Evolutionary conservation across 2,113 vertebrate species (phyloP).

Genomic region (Pollimyrus isidori): DNA sequence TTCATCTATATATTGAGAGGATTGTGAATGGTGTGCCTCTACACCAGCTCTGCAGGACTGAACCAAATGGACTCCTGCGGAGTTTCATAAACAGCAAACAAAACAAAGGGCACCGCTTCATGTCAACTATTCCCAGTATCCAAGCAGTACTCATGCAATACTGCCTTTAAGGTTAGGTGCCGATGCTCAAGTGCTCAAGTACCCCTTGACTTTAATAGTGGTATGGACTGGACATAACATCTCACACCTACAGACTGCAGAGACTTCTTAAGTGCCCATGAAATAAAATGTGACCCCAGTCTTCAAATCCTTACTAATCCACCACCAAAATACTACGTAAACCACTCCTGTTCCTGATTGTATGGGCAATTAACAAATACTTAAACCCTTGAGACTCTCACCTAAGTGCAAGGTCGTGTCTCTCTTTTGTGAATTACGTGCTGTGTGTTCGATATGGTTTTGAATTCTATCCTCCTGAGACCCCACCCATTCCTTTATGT

Average conservation of each 20-base stretch:
- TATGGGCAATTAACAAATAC: not conserved
- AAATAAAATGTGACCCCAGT: not conserved
- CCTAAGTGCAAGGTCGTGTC: not conserved
- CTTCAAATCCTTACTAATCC: not conserved
- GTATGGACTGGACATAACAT: not conserved
- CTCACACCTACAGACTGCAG: not conserved
- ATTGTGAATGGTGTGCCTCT: not conserved
- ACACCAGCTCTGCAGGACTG: not conserved
- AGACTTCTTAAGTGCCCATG: not conserved
- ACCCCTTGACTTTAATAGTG: not conserved
- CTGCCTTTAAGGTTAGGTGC: not conserved
- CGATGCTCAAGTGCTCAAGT: not conserved
- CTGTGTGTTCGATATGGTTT: not conserved
- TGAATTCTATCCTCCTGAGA: not conserved
- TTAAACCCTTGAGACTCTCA: not conserved
- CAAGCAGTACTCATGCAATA: not conserved
- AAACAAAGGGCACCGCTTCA: not conserved
- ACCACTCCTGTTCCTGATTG: not conserved
- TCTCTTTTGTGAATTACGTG: not conserved
- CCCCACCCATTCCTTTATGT: too few species aligned
- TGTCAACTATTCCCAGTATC: not conserved
- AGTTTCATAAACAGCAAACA: not conserved
- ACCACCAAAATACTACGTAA: not conserved
- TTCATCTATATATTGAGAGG: not conserved
- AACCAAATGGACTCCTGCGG: not conserved